Evolutionary conservation across 2,797 vertebrate species (phyloP).

Genomic region (Enteromius afrohamiltoni): DNA sequence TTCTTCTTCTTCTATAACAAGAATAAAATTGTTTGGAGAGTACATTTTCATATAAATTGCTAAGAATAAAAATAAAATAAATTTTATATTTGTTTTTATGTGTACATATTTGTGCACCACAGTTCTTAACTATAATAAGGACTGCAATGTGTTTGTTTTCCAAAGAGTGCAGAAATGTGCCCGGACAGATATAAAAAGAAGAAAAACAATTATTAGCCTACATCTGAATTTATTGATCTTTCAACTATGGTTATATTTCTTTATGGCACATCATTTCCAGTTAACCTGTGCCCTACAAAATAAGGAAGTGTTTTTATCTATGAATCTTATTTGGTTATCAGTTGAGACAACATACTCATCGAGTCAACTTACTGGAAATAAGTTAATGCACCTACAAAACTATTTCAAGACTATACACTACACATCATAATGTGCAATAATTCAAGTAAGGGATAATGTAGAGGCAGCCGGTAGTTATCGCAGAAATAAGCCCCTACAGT

Average conservation of each 20-base stretch:
- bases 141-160: background rate
- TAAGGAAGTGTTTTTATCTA: conserved; percentile 15
- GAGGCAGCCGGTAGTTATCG: no score
- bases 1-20: background rate
- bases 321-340: background rate
- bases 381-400: background rate
- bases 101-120: background rate
- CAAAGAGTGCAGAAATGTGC: background rate
- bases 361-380: background rate
- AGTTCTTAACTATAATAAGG: background rate
- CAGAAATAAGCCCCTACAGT: no score
- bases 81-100: no score
- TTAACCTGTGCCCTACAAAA: background rate
- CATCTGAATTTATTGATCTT: background rate
- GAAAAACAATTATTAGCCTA: background rate
- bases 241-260: background rate
- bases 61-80: no score
- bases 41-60: no score
- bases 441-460: background rate
- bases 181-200: background rate
- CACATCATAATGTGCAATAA: background rate
- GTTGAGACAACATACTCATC: background rate
- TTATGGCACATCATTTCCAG: background rate
- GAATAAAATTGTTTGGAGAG: background rate
- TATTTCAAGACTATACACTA: background rate